Base-by-base conservation (phyloP, 2,113 vertebrate species). In the Ophiodon elongatus region DNA sequence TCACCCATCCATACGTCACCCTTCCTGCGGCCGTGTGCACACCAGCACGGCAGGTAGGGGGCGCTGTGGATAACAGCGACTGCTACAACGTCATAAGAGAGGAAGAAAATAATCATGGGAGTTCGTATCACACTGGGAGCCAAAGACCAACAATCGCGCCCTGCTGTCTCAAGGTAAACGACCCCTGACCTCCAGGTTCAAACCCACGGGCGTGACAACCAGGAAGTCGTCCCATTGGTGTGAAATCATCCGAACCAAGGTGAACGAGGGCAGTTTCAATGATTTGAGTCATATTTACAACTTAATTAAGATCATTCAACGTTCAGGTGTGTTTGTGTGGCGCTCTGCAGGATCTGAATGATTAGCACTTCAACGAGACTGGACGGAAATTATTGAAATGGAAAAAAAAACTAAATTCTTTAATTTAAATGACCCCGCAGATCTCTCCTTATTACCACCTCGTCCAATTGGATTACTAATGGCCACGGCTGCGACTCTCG, bases 391-490 rank as follows among this genome's bases (percentile, higher is more conserved):
- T 2, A 86, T 59, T 67, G 2, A 68, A n/a, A n/a, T n/a, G n/a
- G n/a, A n/a, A n/a, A n/a, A n/a, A 73, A 64, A 65, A 66, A 73
- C 73, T 41, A 93, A 92, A 91, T 91, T 90, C 90, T 94, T 73
- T 73, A 82, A 93, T 95, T 95, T 93, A 94, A 94, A 95, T 95
- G 95, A 93, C 90, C 81, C 85, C 31, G 89, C 93, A 95, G 91
- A 94, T 95, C 93, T 94, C 91, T 92, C 83, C 94, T 95, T 92
- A 93, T 96, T 93, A 95, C 94, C 77, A 39, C 90, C 92, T 73
- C 92, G 88, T 95, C 95, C 92, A 90, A 89, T 93, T 93, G 93
- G 85, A 95, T 95, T 95, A 95, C 95, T 95, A 95, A 95, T 29
- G 85, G 94, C 92, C 86, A n/a, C 64, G 43, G 85, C 92, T 83